Evolutionary conservation across 2,113 vertebrate species (phyloP).

Genomic region (Trematomus loennbergii): DNA sequence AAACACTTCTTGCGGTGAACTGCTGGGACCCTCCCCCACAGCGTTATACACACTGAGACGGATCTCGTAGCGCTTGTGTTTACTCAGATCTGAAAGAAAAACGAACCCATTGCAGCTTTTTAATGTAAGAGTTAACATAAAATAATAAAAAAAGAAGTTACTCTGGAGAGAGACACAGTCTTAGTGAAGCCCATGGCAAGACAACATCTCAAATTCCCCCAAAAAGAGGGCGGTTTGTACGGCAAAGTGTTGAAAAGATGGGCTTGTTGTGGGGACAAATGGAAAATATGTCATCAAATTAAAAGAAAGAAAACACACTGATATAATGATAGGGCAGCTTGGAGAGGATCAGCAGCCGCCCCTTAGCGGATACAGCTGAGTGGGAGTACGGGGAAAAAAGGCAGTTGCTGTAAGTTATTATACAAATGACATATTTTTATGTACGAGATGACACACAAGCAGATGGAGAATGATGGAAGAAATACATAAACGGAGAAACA

Average conservation of each 20-base stretch:
- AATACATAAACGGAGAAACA: constrained; percentile 4
- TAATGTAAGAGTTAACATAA: constrained; percentile 53
- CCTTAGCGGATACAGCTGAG: constrained; percentile 37
- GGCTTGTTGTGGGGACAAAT: constrained; percentile 44
- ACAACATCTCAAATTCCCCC: constrained; percentile 43
- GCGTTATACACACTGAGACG: constrained; percentile 96
- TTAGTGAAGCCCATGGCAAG: constrained; percentile 46
- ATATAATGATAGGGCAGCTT: constrained; percentile 57
- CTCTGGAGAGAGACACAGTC: constrained; percentile 44
- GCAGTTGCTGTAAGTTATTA: constrained; percentile 40
- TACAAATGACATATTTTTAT: constrained; percentile 33
- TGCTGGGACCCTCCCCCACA: constrained; percentile 93
- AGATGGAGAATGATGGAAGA: constrained; percentile 31
- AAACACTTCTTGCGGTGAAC: constrained; percentile 95
- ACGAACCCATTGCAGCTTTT: constrained; percentile 36
- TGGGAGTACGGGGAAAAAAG: constrained; percentile 37
- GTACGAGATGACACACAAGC: constrained; percentile 31
- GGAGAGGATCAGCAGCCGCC: constrained; percentile 33
- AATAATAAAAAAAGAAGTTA: constrained; percentile 51
- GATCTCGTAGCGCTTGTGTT: constrained; percentile 96
- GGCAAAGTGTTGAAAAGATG: constrained; percentile 57
- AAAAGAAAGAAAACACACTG: constrained; percentile 50
- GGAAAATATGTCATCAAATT: constrained; percentile 64
- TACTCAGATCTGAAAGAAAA: constrained; percentile 89
- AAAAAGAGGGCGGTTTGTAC: constrained; percentile 37